Evolutionary conservation across 2,888 invertebrate species (phyloP).

Genomic region (Marronus borbonicus): DNA sequence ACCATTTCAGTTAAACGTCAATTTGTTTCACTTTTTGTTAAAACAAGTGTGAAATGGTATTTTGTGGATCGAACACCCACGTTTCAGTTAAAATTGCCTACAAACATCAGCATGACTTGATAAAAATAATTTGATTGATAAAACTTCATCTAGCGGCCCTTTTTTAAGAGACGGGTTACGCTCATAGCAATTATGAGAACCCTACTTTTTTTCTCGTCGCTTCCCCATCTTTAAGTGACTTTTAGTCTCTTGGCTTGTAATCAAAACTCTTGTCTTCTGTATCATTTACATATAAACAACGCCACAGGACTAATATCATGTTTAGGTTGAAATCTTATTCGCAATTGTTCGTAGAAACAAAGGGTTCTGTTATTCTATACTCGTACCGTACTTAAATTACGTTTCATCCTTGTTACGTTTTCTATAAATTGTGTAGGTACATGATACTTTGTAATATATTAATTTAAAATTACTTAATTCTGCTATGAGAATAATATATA

Average conservation of each 20-base stretch:
- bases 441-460: too few relatives aligned
- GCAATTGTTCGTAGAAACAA: constrained; percentile 62
- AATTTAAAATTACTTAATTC: too few relatives aligned
- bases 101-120: constrained; percentile 63
- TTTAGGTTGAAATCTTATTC: constrained; percentile 63
- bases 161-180: constrained; percentile 56
- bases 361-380: constrained; percentile 57
- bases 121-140: constrained; percentile 65
- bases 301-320: constrained; percentile 58
- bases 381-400: constrained; percentile 59
- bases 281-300: constrained; percentile 60
- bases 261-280: constrained; percentile 51
- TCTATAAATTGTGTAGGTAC: not conserved
- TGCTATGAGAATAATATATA: too few relatives aligned
- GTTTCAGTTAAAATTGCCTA: constrained; percentile 57
- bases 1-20: constrained; percentile 19
- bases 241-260: constrained; percentile 18
- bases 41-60: constrained; percentile 64
- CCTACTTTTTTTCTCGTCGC: constrained; percentile 44
- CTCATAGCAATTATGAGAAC: constrained; percentile 34
- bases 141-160: constrained; percentile 62
- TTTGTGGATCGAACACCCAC: constrained; percentile 61
- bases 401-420: constrained; percentile 43
- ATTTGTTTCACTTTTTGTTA: constrained; percentile 49
- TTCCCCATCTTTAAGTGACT: constrained; percentile 42